phyloP scores from a whole-genome alignment of 2,797 vertebrate species.

The Holocentrus rufus region DNA sequence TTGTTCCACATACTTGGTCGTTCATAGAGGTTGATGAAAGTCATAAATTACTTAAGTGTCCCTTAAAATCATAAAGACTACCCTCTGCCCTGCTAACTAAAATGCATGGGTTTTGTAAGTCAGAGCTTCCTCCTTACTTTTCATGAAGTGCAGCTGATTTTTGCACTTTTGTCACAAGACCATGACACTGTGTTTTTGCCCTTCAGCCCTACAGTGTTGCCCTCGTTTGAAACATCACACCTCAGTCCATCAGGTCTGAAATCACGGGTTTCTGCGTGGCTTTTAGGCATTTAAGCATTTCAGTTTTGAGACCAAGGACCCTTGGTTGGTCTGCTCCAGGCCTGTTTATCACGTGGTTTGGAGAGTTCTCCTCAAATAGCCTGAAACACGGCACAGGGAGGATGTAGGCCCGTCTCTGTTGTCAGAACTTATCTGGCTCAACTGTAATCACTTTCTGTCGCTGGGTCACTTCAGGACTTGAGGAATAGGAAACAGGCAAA shows the following conservation, averaged over 20 bases:
- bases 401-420: conserved; percentile 16
- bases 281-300: no score
- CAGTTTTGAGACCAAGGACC: not conserved
- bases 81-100: not conserved
- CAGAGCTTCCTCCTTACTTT: not conserved
- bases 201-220: no score
- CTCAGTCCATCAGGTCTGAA: no score
- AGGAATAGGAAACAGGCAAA: conserved; percentile 23
- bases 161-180: conserved; percentile 6
- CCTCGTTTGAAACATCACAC: no score
- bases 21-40: conserved; percentile 13
- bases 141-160: conserved; percentile 12
- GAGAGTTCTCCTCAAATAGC: conserved; percentile 25
- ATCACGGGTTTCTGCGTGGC: no score
- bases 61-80: conserved; percentile 20
- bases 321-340: not conserved
- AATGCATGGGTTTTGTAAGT: not conserved
- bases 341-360: conserved; percentile 31
- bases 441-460: conserved; percentile 34
- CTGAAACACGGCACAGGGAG: conserved; percentile 14
- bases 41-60: not conserved
- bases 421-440: conserved; percentile 25
- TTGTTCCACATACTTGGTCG: no score
- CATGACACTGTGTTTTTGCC: no score
- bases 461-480: conserved; percentile 47